Conservation (phyloP, 2,113 vertebrate species). For the Bubo bubo region DNA sequence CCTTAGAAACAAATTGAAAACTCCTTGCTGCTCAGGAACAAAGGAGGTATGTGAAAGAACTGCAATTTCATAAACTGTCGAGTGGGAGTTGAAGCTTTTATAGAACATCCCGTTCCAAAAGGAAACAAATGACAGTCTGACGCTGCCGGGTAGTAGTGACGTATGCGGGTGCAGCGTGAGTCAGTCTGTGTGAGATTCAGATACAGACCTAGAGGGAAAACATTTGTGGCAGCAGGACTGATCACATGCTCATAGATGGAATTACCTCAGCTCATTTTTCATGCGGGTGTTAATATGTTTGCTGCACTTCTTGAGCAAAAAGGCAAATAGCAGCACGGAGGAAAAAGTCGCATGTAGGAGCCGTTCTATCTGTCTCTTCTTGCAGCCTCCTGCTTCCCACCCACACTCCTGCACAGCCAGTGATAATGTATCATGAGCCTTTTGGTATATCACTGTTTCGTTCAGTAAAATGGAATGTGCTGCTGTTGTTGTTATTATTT, state of each 20-base stretch:
- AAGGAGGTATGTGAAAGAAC: constrained; percentile 13
- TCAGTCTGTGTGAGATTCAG: constrained; percentile 45
- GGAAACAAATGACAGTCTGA: constrained; percentile 48
- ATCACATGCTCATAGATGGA: constrained; percentile 52
- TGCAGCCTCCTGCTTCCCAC: constrained; percentile 44
- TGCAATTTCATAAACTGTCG: neutral
- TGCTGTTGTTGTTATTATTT: constrained; percentile 3
- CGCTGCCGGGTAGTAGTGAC: constrained; percentile 24
- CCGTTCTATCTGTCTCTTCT: constrained; percentile 33
- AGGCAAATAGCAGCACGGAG: constrained; percentile 1
- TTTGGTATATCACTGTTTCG: neutral
- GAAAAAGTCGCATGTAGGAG: neutral
- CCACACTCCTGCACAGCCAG: neutral
- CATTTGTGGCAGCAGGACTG: constrained; percentile 18
- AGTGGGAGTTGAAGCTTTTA: constrained; percentile 54
- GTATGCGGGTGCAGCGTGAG: constrained; percentile 8
- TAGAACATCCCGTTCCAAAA: constrained; percentile 63
- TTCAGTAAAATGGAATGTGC: neutral
- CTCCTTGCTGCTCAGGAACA: constrained; percentile 3
- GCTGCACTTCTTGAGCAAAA: constrained; percentile 4
- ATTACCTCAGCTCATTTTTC: constrained; percentile 70
- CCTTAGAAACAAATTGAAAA: neutral
- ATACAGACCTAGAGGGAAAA: constrained; percentile 53
- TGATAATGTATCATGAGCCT: neutral
- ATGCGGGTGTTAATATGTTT: constrained; percentile 26